Base-by-base conservation (phyloP, 2,888 invertebrate genomes). In the Oasisia sp. region DNA sequence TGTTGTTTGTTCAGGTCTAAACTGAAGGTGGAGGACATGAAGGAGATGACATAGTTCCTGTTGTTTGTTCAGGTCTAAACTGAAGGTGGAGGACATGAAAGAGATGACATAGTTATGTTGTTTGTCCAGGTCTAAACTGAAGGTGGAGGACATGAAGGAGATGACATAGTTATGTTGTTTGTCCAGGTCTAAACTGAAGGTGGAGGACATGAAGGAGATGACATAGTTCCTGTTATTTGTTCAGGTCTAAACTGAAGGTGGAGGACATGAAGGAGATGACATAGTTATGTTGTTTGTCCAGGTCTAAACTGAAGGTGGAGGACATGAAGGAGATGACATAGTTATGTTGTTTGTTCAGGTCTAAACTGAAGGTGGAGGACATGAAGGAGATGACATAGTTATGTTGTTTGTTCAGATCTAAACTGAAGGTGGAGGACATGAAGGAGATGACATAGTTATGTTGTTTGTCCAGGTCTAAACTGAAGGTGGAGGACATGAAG, bases 351-450 rank as follows among this genome's bases (percentile, higher is more conserved):
- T 32, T 89, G 89, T 93, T n/a, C 94, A 97, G 97, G 92, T 98
- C 98, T 94, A 99, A 99, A 96, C 97, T 99, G 92, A 98, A 98
- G 96, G 97, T 99, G 92, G 98, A 96, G 2, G 99, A 99, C 95
- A 96, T 99, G 94, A 95, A 95, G 93, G 97, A 97, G 94, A 95
- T 95, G 14, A 38, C 38, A 38, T 38, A 38, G 38, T 38, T 38
- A 27, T 32, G 7, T 90, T 14, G 32, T 92, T 32, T 89, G 89
- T 93, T n/a, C 94, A 97, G 97, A 92, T 98, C 98, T 94, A 99
- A 99, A 96, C 97, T 99, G 92, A 98, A 98, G 96, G 97, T 99
- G 92, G 98, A 96, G 2, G 99, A 99, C 95, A 96, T 99, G 94
- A 95, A 95, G 93, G 97, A 97, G 94, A 95, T 95, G 14, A 38